phyloP scores from a whole-genome alignment of 2,888 invertebrate genomes.

The Lasioglossum morio region DNA sequence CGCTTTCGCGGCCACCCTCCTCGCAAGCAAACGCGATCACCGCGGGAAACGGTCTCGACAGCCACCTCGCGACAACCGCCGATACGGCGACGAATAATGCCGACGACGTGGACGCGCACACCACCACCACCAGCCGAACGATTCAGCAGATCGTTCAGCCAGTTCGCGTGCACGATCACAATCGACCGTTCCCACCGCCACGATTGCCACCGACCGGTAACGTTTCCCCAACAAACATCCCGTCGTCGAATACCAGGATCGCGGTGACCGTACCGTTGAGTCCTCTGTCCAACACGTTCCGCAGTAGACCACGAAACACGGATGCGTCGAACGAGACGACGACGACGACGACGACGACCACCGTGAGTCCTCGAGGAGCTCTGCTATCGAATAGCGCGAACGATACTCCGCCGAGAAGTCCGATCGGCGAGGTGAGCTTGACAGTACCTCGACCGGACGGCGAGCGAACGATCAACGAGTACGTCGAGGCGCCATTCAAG shows the following conservation, averaged over 20 bases:
- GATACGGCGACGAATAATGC: slow-evolving; percentile 78
- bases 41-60: slow-evolving; percentile 84
- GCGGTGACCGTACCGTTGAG: slow-evolving; percentile 86
- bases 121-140: slow-evolving; percentile 16
- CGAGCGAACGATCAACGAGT: slow-evolving; percentile 95
- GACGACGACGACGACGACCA: not conserved
- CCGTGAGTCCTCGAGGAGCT: slow-evolving; percentile 36
- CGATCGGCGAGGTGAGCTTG: slow-evolving; percentile 85
- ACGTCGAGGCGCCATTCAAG: slow-evolving; percentile 95
- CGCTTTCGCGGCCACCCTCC: slow-evolving; percentile 78
- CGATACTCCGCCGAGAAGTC: slow-evolving; percentile 64
- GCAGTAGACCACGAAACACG: slow-evolving; percentile 63
- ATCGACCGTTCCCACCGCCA: slow-evolving; percentile 81
- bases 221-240: slow-evolving; percentile 71
- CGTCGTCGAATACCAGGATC: slow-evolving; percentile 82
- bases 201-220: slow-evolving; percentile 71
- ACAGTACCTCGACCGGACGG: slow-evolving; percentile 92
- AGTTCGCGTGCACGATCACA: slow-evolving; percentile 80
- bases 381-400: slow-evolving; percentile 1
- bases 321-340: slow-evolving; percentile 63
- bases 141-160: slow-evolving; percentile 25
- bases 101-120: slow-evolving; percentile 46
- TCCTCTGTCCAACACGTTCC: slow-evolving; percentile 85
- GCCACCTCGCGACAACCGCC: slow-evolving; percentile 84
- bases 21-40: slow-evolving; percentile 53